phyloP scores from a whole-genome alignment of 2,113 vertebrate species.

The Misgurnus anguillicaudatus region DNA sequence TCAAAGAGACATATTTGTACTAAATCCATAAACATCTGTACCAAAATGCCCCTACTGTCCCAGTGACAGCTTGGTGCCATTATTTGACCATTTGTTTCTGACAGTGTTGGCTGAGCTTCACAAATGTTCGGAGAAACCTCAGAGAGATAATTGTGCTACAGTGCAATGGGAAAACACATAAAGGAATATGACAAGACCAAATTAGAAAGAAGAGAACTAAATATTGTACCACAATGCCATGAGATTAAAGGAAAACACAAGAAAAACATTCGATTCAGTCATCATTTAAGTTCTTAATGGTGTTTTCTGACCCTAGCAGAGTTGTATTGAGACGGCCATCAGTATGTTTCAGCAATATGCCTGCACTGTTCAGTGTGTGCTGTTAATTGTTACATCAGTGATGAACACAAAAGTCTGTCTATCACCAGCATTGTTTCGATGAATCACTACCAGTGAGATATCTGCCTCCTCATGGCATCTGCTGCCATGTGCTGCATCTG shows the following conservation, averaged over 20 bases:
- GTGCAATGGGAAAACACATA: not conserved
- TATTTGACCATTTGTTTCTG: not conserved
- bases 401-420: constrained; percentile 22
- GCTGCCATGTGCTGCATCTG: constrained; percentile 45
- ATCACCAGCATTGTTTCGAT: constrained; percentile 27
- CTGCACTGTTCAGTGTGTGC: not conserved
- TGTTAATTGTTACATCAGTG: not conserved
- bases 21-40: no score
- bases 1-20: no score
- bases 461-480: constrained; percentile 43
- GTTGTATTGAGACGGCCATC: not conserved
- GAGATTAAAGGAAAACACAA: constrained; percentile 16
- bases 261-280: not conserved
- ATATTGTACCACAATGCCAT: not conserved
- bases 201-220: not conserved
- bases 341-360: constrained; percentile 5
- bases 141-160: not conserved
- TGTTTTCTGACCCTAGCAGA: not conserved
- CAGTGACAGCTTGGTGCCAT: not conserved
- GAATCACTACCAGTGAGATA: constrained; percentile 38
- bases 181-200: constrained; percentile 1
- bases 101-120: constrained; percentile 1
- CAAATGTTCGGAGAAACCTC: not conserved
- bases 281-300: constrained; percentile 1
- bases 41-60: no score